Base-by-base conservation (phyloP, 2,113 vertebrate species). In the Oreochromis aureus region DNA sequence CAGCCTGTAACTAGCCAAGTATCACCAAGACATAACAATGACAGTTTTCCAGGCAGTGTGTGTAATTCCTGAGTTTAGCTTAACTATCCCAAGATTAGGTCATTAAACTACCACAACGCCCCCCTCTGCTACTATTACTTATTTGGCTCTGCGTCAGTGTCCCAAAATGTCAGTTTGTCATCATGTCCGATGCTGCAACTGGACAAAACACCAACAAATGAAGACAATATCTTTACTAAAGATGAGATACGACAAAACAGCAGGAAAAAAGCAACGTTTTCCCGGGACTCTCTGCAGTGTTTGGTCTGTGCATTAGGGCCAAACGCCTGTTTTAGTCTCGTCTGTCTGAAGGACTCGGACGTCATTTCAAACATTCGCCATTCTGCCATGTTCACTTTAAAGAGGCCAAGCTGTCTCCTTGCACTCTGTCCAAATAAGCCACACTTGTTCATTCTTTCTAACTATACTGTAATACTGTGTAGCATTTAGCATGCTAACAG, bases 241-340 rank as follows among this genome's bases (percentile, higher is more conserved):
- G 10, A 39, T 66, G 2, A 39, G 0, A 24, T 44, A 27, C 0
- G 6, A 46, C 69, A 76, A 0, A 48, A 63, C 32, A 0, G 1
- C 18, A 36, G 32, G 32, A 36, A n/a, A 69, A 41, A 69, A 69
- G 36, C n/a, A 4, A 10, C 0, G 5, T 41, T 69, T 71, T 44
- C 66, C 16, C 0, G 0, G 36, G 66, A 44, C 63, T 69, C 6
- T 19, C 18, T 66, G 32, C 18, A 19, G 32, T 8, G 0, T 44
- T 44, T 4, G 5, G 7, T 71, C 13, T 73, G 69, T 9, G 5
- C 7, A 27, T 24, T 44, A 16, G 16, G 39, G 66, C 7, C 39
- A 16, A 24, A 71, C n/a, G 3, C 3, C 39, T 24, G 5, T 24
- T 71, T 24, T 3, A 22, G 66, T 71, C n/a, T 24, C 0, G 13